phyloP scores from a whole-genome alignment of 35 echinoderm and acorn worm species.

The Lytechinus pictus region DNA sequence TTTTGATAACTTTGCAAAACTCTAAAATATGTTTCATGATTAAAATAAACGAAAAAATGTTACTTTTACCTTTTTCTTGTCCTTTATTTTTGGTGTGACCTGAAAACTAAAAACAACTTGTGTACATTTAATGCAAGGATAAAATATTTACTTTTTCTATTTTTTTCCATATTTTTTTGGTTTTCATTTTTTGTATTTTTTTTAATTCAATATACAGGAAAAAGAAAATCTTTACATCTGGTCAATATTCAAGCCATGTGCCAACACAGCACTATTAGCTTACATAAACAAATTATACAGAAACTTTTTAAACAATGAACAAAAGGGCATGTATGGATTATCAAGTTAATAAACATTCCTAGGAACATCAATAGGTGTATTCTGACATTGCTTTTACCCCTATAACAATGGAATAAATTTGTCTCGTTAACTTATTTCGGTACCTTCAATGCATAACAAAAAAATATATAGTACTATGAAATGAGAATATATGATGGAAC shows the following conservation, averaged over 20 bases:
- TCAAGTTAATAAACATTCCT: not conserved
- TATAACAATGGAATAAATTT: not conserved
- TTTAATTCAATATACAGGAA: slow-evolving; percentile 11
- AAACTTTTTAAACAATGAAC: not conserved
- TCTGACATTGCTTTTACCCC: not conserved
- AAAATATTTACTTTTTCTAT: slow-evolving; percentile 29
- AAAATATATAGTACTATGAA: not conserved
- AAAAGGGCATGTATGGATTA: not conserved
- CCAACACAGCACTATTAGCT: not conserved
- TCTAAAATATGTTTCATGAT: not conserved
- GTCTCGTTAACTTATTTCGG: not conserved
- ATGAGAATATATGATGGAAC: not conserved
- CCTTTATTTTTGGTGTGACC: not conserved
- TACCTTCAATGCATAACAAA: not conserved
- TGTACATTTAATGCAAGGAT: slow-evolving; percentile 24
- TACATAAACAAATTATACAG: slow-evolving; percentile 15
- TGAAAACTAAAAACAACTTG: not conserved
- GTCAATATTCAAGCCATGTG: slow-evolving; percentile 7
- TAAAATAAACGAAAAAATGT: not conserved
- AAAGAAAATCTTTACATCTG: slow-evolving; percentile 32
- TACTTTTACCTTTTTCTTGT: not conserved
- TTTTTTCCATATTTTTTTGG: slow-evolving; percentile 5
- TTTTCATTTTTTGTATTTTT: not conserved
- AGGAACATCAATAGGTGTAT: not conserved
- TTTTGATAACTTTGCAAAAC: not conserved